These are phyloP conservation scores for Drosophila baimaii DNA, from an alignment of 1,140 invertebrate genomes.

Conservation along the genomic window DNA sequence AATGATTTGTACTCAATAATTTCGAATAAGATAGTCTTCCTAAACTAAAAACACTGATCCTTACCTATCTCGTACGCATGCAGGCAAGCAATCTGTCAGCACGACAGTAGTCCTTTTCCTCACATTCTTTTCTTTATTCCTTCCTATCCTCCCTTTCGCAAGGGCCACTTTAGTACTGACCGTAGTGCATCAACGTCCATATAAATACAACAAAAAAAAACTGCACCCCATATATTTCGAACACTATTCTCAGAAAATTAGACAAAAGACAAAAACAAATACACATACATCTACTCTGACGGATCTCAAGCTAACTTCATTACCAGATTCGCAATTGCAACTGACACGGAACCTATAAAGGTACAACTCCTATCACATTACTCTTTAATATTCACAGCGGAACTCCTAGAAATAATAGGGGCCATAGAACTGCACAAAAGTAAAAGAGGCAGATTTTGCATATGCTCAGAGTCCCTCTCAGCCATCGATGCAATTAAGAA, in stretches of 20 bases:
- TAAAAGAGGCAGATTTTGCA: conserved; percentile 23
- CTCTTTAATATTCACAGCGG: conserved; percentile 16
- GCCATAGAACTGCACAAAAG: conserved; percentile 11
- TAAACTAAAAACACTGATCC: too few species aligned
- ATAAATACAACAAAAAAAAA: neutral
- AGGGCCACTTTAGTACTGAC: too few species aligned
- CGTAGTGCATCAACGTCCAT: too few species aligned
- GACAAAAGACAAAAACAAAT: neutral
- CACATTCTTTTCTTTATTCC: too few species aligned
- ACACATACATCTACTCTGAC: neutral
- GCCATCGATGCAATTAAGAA: conserved; percentile 18
- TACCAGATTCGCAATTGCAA: too few species aligned
- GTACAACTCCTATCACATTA: conserved; percentile 1
- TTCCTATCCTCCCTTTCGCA: too few species aligned
- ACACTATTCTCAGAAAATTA: neutral
- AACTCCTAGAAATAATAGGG: conserved; percentile 15
- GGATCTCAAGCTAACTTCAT: conserved; percentile 1
- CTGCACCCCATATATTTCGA: neutral
- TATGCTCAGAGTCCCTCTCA: conserved; percentile 23
- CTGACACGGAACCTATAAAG: too few species aligned
- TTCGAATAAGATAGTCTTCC: too few species aligned
- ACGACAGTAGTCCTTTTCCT: too few species aligned
- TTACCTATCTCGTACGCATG: too few species aligned
- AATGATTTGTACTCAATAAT: too few species aligned
- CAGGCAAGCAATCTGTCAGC: too few species aligned